These are phyloP conservation scores for Standfussiana lucernea DNA, from an alignment of 2,888 invertebrate species.

Conservation along the genomic window DNA sequence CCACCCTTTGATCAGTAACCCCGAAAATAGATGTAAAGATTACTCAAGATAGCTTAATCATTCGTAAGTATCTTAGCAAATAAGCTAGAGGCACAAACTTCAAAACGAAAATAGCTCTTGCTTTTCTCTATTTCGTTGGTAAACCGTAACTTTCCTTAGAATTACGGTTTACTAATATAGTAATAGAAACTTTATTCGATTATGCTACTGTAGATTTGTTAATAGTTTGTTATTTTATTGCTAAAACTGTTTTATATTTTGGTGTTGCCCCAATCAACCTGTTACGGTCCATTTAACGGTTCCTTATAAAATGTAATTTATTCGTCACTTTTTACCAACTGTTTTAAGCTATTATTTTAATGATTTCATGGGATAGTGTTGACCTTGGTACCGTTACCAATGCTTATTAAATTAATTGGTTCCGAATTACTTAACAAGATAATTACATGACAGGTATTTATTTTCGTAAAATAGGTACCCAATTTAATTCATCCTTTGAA, in stretches of 20 bases:
- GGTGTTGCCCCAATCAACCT: constrained; percentile 30
- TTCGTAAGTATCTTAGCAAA: background rate
- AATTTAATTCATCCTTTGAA: background rate
- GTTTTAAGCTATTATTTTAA: constrained; percentile 39
- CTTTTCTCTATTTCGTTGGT: background rate
- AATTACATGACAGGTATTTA: background rate
- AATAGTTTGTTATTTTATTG: constrained; percentile 21
- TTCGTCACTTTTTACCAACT: constrained; percentile 26
- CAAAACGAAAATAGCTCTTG: background rate
- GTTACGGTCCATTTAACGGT: constrained; percentile 60
- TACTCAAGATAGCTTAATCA: background rate
- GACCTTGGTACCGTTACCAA: constrained; percentile 42
- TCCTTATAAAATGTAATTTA: constrained; percentile 35
- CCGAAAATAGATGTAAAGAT: background rate
- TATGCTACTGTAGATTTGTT: constrained; percentile 12
- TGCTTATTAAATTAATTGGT: constrained; percentile 24
- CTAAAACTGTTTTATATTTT: constrained; percentile 23
- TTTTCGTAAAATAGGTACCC: background rate
- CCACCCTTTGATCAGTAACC: background rate
- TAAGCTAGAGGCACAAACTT: background rate
- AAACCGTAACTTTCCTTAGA: too few species aligned
- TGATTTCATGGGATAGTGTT: constrained; percentile 14
- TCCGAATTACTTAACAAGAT: background rate
- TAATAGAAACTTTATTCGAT: constrained; percentile 4
- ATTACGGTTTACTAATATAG: background rate